Conservation (phyloP, 2,113 vertebrate species). For the Pipra filicauda region DNA sequence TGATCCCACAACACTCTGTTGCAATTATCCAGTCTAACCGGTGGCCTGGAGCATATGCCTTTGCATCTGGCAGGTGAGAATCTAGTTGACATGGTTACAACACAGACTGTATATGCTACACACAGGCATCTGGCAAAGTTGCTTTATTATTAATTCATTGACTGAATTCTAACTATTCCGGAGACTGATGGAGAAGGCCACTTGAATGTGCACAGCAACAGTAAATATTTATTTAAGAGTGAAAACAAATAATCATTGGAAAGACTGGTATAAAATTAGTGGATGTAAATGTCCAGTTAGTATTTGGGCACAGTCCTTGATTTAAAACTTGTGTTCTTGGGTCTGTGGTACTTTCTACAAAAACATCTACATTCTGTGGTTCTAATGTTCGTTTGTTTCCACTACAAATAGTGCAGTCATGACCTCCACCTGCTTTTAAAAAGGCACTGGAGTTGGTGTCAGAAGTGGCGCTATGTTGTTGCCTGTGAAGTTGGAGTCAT, state of each 20-base stretch:
- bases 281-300: neutral
- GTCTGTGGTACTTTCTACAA: neutral
- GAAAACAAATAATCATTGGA: neutral
- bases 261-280: neutral
- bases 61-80: conserved; percentile 85
- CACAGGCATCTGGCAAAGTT: neutral
- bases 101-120: neutral
- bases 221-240: neutral
- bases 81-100: neutral
- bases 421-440: neutral
- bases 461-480: accelerated
- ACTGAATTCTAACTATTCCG: neutral
- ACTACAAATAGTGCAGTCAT: neutral
- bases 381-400: neutral
- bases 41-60: conserved; percentile 90
- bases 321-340: neutral
- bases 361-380: neutral
- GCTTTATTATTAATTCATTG: neutral
- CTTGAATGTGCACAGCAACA: neutral
- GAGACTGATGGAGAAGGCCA: neutral
- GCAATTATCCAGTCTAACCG: conserved; percentile 88
- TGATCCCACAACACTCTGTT: conserved; percentile 82
- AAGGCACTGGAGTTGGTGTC: neutral
- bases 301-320: neutral
- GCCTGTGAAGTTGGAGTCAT: neutral